phyloP scores from a whole-genome alignment of 2,113 vertebrate genomes.

The Anarrhichthys ocellatus region DNA sequence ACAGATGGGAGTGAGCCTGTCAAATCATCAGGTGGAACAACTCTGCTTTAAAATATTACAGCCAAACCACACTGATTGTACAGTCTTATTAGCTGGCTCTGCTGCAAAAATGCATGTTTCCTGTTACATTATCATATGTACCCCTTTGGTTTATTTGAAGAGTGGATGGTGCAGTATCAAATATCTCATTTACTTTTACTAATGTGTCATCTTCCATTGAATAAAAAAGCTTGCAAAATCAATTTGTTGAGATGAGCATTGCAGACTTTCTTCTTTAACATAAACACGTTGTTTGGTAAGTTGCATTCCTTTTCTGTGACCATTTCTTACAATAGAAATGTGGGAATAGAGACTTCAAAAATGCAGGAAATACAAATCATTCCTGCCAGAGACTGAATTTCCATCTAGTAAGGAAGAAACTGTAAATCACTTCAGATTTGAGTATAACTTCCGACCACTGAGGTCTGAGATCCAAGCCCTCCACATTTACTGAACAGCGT shows the following conservation, averaged over 20 bases:
- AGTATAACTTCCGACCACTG: constrained; percentile 34
- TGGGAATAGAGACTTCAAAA: constrained; percentile 41
- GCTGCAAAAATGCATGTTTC: constrained; percentile 11
- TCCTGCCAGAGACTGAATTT: constrained; percentile 38
- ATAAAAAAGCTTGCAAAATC: constrained; percentile 1
- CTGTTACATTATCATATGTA: neutral
- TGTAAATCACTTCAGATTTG: constrained; percentile 24
- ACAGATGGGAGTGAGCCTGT: constrained; percentile 9
- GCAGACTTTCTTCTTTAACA: neutral
- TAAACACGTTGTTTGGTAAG: constrained; percentile 16
- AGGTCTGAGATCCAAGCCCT: constrained; percentile 30
- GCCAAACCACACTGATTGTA: constrained; percentile 10
- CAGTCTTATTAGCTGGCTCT: constrained; percentile 4
- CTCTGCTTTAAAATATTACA: constrained; percentile 32
- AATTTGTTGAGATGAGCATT: neutral
- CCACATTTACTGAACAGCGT: constrained; percentile 6
- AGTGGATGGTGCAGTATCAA: constrained; percentile 20
- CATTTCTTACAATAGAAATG: constrained; percentile 45
- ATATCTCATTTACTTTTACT: neutral
- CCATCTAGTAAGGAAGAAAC: constrained; percentile 31
- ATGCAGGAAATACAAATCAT: constrained; percentile 45
- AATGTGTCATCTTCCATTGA: constrained; percentile 1
- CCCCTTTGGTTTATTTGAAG: constrained; percentile 3
- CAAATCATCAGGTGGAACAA: constrained; percentile 24
- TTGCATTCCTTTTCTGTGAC: constrained; percentile 20